These are phyloP conservation scores for Caloenas nicobarica DNA, from an alignment of 2,113 vertebrate genomes.

Conservation along the genomic window DNA sequence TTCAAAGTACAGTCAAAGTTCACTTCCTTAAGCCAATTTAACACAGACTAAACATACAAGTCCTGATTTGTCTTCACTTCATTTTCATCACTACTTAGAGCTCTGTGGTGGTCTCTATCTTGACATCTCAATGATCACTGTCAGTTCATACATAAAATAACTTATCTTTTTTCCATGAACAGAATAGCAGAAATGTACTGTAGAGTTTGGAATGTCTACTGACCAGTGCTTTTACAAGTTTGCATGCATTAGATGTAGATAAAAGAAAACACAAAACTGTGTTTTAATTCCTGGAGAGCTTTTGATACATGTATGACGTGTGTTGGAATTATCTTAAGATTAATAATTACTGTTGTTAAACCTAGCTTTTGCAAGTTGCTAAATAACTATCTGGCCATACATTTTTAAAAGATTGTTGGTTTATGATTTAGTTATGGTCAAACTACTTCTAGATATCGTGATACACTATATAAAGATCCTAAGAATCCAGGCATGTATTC, in stretches of 20 bases:
- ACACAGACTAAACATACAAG: neutral
- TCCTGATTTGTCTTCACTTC: neutral
- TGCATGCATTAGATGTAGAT: neutral
- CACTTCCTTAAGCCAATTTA: neutral
- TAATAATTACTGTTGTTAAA: neutral
- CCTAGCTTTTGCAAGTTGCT: neutral
- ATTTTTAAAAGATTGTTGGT: neutral
- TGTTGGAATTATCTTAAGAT: neutral
- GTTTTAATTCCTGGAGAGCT: neutral
- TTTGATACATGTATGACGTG: neutral
- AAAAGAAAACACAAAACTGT: neutral
- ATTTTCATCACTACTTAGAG: neutral
- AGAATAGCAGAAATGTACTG: neutral
- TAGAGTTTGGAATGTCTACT: neutral
- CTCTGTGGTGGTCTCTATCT: neutral
- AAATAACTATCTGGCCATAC: accelerated
- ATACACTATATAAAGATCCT: neutral
- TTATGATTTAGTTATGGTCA: neutral
- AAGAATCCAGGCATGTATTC: neutral
- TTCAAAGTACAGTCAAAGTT: neutral
- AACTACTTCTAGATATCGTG: neutral
- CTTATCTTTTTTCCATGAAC: neutral
- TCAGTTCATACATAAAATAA: neutral
- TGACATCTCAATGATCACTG: neutral
- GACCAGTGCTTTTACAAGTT: neutral